Conservation (phyloP, 2,797 vertebrate species). For the Cuniculus paca region DNA sequence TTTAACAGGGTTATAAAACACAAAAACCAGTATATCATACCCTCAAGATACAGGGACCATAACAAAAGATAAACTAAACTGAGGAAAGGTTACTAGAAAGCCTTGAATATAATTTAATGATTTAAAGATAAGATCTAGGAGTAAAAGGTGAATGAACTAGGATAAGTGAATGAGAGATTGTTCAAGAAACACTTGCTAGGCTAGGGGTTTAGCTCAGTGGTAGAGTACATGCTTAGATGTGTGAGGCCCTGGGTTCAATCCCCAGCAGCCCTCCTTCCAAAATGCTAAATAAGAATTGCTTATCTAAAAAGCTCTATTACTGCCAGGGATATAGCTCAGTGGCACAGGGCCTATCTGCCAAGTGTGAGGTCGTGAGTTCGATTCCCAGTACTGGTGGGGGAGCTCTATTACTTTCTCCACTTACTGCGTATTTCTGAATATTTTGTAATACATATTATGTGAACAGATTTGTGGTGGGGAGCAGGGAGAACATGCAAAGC, state of each 20-base stretch:
- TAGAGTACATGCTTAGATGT: background rate
- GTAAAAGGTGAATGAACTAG: conserved; percentile 41
- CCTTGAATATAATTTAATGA: conserved; percentile 39
- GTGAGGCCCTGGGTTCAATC: background rate
- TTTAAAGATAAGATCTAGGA: conserved; percentile 32
- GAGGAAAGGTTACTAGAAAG: conserved; percentile 44
- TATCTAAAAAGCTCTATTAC: conserved; percentile 14
- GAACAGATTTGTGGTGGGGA: background rate
- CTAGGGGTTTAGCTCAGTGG: background rate
- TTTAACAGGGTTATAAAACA: conserved; percentile 37
- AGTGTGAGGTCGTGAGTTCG: too few species aligned
- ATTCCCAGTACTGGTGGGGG: too few species aligned
- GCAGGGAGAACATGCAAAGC: background rate
- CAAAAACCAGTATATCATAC: background rate
- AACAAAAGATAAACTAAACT: conserved; percentile 45
- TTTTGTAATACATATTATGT: background rate
- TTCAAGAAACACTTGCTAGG: conserved; percentile 7
- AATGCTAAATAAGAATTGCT: background rate
- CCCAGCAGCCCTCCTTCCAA: background rate
- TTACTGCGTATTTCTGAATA: conserved; percentile 37
- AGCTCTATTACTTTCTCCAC: background rate
- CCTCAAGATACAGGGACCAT: conserved; percentile 25
- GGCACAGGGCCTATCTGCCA: too few species aligned
- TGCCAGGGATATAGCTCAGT: too few species aligned
- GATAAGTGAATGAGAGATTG: conserved; percentile 28